Evolutionary conservation across 2,797 vertebrate species (phyloP).

Genomic region (Sternotherus odoratus): DNA sequence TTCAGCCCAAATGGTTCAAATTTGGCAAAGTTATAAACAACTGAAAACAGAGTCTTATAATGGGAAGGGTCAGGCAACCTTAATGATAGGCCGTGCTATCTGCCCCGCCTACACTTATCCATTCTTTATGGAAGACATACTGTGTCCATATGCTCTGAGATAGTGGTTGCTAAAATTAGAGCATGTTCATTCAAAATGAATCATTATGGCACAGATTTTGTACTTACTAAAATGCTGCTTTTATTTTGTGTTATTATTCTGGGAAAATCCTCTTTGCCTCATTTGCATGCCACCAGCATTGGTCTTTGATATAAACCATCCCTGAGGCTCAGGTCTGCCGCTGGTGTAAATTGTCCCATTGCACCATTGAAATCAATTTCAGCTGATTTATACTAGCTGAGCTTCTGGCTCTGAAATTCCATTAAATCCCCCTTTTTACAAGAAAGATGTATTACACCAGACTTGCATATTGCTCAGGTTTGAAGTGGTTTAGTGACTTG

Average conservation of each 20-base stretch:
- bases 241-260: neutral
- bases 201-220: neutral
- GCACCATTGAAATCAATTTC: neutral
- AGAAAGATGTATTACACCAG: neutral
- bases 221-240: neutral
- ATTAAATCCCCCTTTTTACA: neutral
- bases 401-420: neutral
- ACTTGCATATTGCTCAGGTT: neutral
- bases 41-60: neutral
- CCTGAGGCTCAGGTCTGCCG: neutral
- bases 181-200: neutral
- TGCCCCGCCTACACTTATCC: neutral
- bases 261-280: constrained; percentile 1
- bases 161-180: neutral
- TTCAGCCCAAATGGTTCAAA: neutral
- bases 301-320: neutral
- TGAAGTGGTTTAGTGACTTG: constrained; percentile 31
- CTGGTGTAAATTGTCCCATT: neutral
- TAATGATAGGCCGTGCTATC: neutral
- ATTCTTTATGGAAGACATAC: neutral
- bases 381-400: constrained; percentile 22
- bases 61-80: fast-evolving
- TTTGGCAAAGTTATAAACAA: neutral
- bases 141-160: neutral
- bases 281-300: fast-evolving